Evolutionary conservation across 2,797 vertebrate species (phyloP).

Genomic region (Oreochromis grahami): DNA sequence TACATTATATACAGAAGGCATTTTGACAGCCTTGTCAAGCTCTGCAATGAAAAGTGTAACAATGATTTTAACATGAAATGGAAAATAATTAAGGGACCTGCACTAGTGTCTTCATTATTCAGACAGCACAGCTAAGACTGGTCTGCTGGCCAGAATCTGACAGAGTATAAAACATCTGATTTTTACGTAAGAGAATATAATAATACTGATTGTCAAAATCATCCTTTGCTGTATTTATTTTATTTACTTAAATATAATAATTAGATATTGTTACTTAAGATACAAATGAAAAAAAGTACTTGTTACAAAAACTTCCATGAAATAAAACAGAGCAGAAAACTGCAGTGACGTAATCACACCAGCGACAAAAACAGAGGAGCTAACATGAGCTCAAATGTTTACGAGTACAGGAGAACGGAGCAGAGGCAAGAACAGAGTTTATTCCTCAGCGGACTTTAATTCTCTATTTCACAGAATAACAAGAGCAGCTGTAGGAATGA

Average conservation of each 20-base stretch:
- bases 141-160: neutral
- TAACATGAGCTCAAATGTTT: neutral
- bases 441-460: neutral
- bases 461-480: neutral
- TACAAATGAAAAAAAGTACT: neutral
- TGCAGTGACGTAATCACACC: neutral
- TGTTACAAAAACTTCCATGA: neutral
- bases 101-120: neutral
- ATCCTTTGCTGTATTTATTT: neutral
- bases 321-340: neutral
- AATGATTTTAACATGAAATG: neutral
- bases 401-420: neutral
- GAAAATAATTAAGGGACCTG: neutral
- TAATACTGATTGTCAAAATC: neutral
- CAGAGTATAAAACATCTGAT: neutral
- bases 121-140: neutral
- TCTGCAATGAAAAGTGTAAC: neutral
- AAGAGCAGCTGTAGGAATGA: neutral
- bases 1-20: neutral
- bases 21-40: neutral
- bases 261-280: neutral
- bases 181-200: neutral
- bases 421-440: neutral
- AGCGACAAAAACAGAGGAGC: neutral
- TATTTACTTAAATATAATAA: neutral